A percentile compares a stretch with the other conserved stretches of the same genome.
Conservation (phyloP, 2,113 vertebrate genomes). For the Psophia crepitans region DNA sequence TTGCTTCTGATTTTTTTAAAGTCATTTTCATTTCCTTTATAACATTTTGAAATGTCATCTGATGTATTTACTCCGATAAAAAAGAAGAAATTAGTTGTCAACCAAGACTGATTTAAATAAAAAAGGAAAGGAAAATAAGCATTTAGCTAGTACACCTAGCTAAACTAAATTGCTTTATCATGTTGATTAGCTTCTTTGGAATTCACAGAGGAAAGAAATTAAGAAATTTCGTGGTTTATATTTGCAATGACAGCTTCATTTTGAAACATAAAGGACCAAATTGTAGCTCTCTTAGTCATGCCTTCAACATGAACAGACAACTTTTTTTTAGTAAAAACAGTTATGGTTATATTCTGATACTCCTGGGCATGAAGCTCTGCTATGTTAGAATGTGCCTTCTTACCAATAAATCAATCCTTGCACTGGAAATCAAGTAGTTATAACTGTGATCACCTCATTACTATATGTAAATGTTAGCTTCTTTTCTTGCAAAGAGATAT, state of each 20-base stretch:
- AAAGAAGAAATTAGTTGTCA: neutral
- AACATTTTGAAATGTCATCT: neutral
- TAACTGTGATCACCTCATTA: neutral
- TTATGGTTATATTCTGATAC: neutral
- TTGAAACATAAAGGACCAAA: neutral
- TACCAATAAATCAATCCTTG: neutral
- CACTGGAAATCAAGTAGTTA: neutral
- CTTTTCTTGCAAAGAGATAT: neutral
- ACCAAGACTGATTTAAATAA: neutral
- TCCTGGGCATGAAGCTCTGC: neutral
- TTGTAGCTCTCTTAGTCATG: neutral
- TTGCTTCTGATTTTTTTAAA: neutral
- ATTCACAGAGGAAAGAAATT: neutral
- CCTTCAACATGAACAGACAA: neutral
- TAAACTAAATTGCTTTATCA: neutral
- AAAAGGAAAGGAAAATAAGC: neutral
- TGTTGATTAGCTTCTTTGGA: neutral
- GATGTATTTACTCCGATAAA: neutral
- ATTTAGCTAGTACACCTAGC: neutral
- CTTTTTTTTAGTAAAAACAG: neutral
- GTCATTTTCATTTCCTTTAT: neutral
- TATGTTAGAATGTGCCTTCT: neutral
- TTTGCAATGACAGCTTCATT: neutral
- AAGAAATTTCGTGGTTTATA: neutral
- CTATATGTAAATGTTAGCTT: neutral